phyloP scores from a whole-genome alignment of 2,888 invertebrate genomes.

The Heliconius ethilla region DNA sequence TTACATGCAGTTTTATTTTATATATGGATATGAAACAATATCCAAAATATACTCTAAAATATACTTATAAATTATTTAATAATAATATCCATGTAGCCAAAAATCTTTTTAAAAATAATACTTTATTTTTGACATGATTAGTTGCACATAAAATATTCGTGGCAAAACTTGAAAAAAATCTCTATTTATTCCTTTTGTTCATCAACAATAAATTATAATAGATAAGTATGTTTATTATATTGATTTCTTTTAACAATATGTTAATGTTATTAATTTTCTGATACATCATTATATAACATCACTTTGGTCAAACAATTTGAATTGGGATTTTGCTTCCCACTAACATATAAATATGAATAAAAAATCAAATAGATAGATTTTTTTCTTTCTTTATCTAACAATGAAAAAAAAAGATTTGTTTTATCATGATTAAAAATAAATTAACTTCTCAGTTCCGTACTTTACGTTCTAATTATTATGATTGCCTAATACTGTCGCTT shows the following conservation, averaged over 20 bases:
- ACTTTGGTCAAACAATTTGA: not conserved
- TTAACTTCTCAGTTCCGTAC: not conserved
- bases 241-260: not conserved
- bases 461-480: not conserved
- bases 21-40: not conserved
- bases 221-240: not conserved
- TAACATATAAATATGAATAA: no score
- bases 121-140: not conserved
- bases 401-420: not conserved
- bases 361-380: not conserved
- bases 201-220: not conserved
- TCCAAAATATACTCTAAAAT: not conserved
- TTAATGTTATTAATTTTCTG: not conserved
- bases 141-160: not conserved
- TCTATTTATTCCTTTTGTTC: not conserved
- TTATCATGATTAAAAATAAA: not conserved
- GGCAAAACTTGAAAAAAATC: not conserved
- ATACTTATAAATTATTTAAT: not conserved
- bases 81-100: no score
- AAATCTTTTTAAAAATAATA: not conserved
- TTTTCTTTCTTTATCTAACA: not conserved
- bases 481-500: constrained; percentile 8
- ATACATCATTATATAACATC: not conserved
- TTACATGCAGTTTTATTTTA: no score
- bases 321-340: no score